phyloP scores from a whole-genome alignment of 2,888 invertebrate genomes.

The Drosophila prolongata region DNA sequence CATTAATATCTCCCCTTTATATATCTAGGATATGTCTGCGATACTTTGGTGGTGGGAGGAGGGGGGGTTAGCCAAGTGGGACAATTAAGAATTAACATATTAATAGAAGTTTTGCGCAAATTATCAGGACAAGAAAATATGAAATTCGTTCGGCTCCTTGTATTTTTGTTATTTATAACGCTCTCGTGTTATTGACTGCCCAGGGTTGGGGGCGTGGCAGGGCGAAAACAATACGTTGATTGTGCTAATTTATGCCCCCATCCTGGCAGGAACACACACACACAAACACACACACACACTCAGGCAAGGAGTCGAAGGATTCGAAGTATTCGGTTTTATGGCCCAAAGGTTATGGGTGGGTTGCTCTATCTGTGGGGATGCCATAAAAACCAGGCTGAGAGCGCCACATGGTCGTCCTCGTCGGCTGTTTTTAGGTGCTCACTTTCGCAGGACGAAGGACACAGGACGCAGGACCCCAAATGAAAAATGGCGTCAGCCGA shows the following conservation, averaged over 20 bases:
- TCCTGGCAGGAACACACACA: conserved; percentile 18
- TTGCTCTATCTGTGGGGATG: conserved; percentile 1
- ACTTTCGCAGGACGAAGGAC: conserved; percentile 9
- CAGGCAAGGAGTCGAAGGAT: conserved; percentile 34
- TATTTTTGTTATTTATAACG: conserved; percentile 78
- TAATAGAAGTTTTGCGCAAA: conserved; percentile 80
- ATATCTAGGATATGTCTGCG: no score
- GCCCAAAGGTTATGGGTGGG: conserved; percentile 68
- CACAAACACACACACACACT: conserved; percentile 16
- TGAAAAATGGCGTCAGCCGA: conserved; percentile 72
- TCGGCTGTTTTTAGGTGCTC: conserved; percentile 76
- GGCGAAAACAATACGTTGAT: conserved; percentile 77
- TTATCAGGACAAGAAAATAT: conserved; percentile 70
- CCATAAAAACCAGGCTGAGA: conserved; percentile 60
- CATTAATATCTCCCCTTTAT: conserved; percentile 57
- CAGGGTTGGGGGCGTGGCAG: conserved; percentile 47
- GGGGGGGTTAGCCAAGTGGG: conserved; percentile 49
- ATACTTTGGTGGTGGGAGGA: not conserved
- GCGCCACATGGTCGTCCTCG: conserved; percentile 61
- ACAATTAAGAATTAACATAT: conserved; percentile 81
- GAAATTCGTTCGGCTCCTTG: conserved; percentile 35
- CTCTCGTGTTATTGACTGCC: conserved; percentile 76
- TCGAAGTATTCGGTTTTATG: conserved; percentile 62
- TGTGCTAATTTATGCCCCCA: conserved; percentile 78
- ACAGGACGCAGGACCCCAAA: conserved; percentile 34